phyloP scores from a whole-genome alignment of 2,888 invertebrate genomes.

The Drosophila suboccidentalis region DNA sequence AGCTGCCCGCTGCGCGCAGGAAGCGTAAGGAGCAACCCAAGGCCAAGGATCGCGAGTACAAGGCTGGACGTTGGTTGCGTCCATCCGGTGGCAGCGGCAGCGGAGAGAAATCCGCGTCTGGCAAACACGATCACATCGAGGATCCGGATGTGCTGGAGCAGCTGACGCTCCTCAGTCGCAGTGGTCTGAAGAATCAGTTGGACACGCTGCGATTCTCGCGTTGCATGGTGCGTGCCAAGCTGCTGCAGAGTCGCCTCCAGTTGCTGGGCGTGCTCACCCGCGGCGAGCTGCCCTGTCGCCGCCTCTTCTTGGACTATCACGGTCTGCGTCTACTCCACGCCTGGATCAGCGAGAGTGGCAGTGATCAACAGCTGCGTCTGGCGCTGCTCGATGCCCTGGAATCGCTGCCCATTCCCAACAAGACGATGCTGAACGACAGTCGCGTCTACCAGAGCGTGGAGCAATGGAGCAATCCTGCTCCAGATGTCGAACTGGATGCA shows the following conservation, averaged over 20 bases:
- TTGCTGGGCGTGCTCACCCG: constrained; percentile 92
- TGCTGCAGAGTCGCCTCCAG: constrained; percentile 90
- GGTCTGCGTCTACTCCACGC: constrained; percentile 96
- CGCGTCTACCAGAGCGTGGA: constrained; percentile 94
- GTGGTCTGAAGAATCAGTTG: constrained; percentile 94
- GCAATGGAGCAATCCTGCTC: constrained; percentile 88
- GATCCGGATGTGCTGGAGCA: constrained; percentile 93
- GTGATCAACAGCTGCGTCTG: constrained; percentile 87
- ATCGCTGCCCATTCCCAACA: constrained; percentile 96
- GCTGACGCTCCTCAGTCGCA: constrained; percentile 91
- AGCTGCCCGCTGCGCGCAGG: constrained; percentile 31
- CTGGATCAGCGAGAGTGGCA: constrained; percentile 92
- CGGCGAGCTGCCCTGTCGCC: constrained; percentile 93
- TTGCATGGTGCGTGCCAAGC: constrained; percentile 96
- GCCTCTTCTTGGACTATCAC: constrained; percentile 97
- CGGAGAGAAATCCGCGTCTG: constrained; percentile 31
- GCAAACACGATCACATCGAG: constrained; percentile 86
- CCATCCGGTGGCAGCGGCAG: constrained; percentile 32
- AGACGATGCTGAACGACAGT: constrained; percentile 96
- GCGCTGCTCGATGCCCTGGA: constrained; percentile 93
- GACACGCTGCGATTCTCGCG: constrained; percentile 96
- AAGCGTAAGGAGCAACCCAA: constrained; percentile 62
- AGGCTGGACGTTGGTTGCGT: constrained; percentile 70
- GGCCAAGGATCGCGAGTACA: constrained; percentile 77
- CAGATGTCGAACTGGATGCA: constrained; percentile 7